Evolutionary conservation across 2,113 vertebrate genomes (phyloP).

Genomic region (Dromas ardeola): DNA sequence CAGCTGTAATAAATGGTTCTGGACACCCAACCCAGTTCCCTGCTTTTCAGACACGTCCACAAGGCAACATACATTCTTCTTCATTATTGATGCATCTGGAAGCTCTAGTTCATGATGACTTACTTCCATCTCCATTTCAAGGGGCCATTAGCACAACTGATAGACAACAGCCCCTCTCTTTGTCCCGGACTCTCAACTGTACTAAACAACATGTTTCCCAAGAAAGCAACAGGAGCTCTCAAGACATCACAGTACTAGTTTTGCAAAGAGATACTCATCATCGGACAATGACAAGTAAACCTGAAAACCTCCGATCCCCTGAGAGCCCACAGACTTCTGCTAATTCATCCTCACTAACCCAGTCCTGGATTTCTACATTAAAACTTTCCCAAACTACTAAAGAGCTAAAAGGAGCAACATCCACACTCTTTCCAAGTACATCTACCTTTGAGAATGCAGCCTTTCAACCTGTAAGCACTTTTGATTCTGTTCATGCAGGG

Average conservation of each 20-base stretch:
- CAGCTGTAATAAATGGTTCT: background rate
- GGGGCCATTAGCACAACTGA: background rate
- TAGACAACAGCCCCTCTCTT: background rate
- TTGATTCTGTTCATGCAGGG: background rate
- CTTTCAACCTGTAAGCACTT: background rate
- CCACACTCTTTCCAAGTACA: background rate
- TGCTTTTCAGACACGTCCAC: background rate
- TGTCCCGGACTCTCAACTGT: background rate
- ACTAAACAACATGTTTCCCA: background rate
- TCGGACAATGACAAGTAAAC: background rate
- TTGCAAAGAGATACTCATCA: background rate
- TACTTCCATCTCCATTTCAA: background rate
- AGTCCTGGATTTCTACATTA: background rate
- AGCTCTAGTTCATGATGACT: background rate
- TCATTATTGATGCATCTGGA: background rate
- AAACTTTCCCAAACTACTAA: background rate
- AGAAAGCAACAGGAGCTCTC: background rate
- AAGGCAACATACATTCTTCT: fast-evolving
- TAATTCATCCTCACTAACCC: background rate
- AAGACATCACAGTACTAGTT: background rate
- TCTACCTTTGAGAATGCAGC: background rate
- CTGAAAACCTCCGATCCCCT: background rate
- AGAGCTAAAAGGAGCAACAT: background rate
- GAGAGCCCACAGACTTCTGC: background rate
- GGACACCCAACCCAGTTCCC: background rate